Percentiles rank a stretch among this genome's conserved stretches.
phyloP scores from a whole-genome alignment of 2,113 vertebrate species.

The Amazona vittata region DNA sequence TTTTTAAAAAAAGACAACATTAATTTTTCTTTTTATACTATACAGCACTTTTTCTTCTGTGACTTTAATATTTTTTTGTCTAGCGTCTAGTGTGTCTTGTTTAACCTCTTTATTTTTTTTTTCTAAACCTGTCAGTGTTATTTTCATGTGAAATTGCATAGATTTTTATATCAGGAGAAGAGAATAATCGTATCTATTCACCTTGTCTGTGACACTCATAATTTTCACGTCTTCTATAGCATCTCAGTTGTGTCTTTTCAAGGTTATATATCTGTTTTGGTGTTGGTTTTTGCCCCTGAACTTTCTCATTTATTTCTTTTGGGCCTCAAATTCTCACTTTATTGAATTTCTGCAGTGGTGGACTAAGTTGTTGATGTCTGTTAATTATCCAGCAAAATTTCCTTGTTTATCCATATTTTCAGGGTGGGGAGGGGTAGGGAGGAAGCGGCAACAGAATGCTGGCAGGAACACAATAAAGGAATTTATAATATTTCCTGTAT shows the following conservation, averaged over 20 bases:
- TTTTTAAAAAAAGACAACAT: not conserved
- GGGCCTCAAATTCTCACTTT: not conserved
- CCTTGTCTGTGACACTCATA: not conserved
- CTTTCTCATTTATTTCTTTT: not conserved
- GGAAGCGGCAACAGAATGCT: not conserved
- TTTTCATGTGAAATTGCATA: not conserved
- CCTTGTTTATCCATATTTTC: not conserved
- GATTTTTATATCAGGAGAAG: not conserved
- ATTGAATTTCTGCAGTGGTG: not conserved
- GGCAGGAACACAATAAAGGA: not conserved
- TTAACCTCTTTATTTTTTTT: not conserved
- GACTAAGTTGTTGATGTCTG: not conserved
- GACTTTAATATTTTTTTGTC: not conserved
- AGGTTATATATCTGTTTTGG: not conserved
- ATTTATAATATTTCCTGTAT: not conserved
- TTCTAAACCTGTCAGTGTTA: not conserved
- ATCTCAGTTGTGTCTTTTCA: conserved; percentile 11
- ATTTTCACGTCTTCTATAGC: not conserved
- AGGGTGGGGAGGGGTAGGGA: not conserved
- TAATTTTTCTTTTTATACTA: not conserved
- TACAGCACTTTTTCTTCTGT: not conserved
- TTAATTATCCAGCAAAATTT: not conserved
- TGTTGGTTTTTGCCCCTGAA: not conserved
- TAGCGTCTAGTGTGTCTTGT: not conserved
- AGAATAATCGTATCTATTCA: not conserved